Base-by-base conservation (phyloP, 1,140 invertebrate species). In the Piezodorus guildinii region DNA sequence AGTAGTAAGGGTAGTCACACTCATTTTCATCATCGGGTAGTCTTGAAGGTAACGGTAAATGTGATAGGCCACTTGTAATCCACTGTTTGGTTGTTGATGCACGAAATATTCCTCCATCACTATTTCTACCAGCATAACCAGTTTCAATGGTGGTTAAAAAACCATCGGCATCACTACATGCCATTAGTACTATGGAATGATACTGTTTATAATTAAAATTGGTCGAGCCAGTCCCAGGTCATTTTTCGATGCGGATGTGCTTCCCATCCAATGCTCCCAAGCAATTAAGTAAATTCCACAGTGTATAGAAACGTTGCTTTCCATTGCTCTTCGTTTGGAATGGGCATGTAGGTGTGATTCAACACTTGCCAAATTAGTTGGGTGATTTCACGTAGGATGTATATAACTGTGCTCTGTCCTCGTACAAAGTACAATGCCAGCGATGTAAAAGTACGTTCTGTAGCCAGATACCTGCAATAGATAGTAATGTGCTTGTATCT, bases 261-360 rank as follows among this genome's bases (percentile, higher is more conserved):
- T 79, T 81, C 1, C 78, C 77, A 69, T 80, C 77, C 2, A 78
- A 65, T 30, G 75, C 69, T 2, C 75, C 76, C 10, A 76, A 52
- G 68, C 71, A 75, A 59, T 74, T 69, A 23, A 72, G 73, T 64
- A 76, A 72, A 65, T 74, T 70, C 71, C 70, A 73, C 44, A 64
- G 19, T 6, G 43, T 8, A 54, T 64, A 17, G 60, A 34, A 65
- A 19, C 67, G 63, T 49, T 69, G 39, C 14, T 62, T 66, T 63
- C 69, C 68, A 74, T 52, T 69, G 34, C 23, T 70, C 65, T 23
- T 12, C 43, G 30, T 49, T 66, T 8, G 65, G 65, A 30, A 60
- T 56, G 5, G 67, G 56, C 67, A 68, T 68, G 52, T 58, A 60
- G 52, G 17, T 19, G 25, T 19, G 21, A 19, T 66, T 44, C 62